Evolutionary conservation across 2,113 vertebrate genomes (phyloP), one percentile per base, ranked within the genome.

Genomic region (Theristicus caerulescens): DNA sequence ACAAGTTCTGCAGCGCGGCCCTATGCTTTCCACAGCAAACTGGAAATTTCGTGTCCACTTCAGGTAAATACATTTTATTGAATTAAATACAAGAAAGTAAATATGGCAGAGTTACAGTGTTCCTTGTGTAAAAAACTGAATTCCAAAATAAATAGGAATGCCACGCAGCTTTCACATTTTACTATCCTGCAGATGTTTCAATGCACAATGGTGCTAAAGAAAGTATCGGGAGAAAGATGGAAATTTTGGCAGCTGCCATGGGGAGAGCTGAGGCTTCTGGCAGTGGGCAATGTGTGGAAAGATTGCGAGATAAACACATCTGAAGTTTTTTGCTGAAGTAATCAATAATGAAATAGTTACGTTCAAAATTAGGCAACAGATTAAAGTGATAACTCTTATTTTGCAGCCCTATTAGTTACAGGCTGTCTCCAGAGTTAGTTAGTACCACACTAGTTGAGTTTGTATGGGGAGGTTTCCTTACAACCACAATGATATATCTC

Each of bases 121-220:
- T 94, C 71, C 92, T 27, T 88, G 64, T 83, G 69, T 57, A 88
- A 88, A 85, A 96, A 36, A 29, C 0, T 5, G 26, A 58, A 88
- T 77, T 95, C 95, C 88, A 97, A 96, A 94, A 78, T 92, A 95
- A 96, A 97, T 32, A 96, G 51, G 52, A 96, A 82, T 32, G 92
- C 82, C 91, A 49, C 87, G 69, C 7, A 76, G 71, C 84, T 85
- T 88, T 88, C 3, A 3, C 52, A 85, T 82, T 79, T 59, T 79
- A 69, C 90, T 80, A 19, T 90, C 92, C 88, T 86, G 64, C 32
- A 74, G 92, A 26, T 2, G 0, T 40, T 90, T 90, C 67, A 73
- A 47, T 6, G 64, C 74, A 95, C 72, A 96, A 38, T 4, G 31
- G 42, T 55, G 55, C 92, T 96, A 95, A 94, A 96, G 93, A 96